These are phyloP conservation scores for Tinea pellionella DNA, from an alignment of 2,888 invertebrate species.

Conservation along the genomic window DNA sequence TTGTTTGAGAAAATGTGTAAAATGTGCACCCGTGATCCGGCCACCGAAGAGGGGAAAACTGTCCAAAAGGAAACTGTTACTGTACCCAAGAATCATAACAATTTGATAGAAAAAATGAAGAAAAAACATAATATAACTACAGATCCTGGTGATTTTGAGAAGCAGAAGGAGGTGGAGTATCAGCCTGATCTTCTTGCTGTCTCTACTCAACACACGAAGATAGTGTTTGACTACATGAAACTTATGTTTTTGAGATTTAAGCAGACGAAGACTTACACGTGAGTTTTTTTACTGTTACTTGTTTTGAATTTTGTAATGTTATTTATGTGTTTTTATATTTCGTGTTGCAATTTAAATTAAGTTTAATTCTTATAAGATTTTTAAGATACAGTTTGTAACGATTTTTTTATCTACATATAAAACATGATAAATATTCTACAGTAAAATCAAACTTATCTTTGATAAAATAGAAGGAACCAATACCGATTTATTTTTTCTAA, in stretches of 20 bases:
- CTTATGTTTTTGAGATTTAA: constrained; percentile 39
- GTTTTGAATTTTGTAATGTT: background rate
- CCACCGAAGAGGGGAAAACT: constrained; percentile 20
- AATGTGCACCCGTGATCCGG: constrained; percentile 50
- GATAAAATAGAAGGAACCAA: background rate
- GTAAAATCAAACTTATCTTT: background rate
- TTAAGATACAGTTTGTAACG: too few species aligned
- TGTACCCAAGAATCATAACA: constrained; percentile 21
- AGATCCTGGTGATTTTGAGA: constrained; percentile 40
- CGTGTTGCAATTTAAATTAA: too few species aligned
- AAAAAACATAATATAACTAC: constrained; percentile 54
- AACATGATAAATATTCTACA: background rate
- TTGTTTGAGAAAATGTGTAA: constrained; percentile 41
- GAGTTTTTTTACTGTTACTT: constrained; percentile 33
- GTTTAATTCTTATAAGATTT: too few species aligned
- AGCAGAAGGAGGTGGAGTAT: constrained; percentile 48
- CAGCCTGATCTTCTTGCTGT: constrained; percentile 59
- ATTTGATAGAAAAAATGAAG: constrained; percentile 47
- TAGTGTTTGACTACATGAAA: constrained; percentile 46
- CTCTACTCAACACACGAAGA: constrained; percentile 56
- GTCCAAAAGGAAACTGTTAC: constrained; percentile 11
- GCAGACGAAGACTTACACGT: constrained; percentile 62
- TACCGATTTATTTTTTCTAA: too few species aligned
- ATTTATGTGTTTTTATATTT: background rate
- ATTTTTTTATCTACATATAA: background rate